These are phyloP conservation scores for Phymanthus crucifer DNA, from an alignment of 92 coral and sea anemone genomes.

Conservation along the genomic window DNA sequence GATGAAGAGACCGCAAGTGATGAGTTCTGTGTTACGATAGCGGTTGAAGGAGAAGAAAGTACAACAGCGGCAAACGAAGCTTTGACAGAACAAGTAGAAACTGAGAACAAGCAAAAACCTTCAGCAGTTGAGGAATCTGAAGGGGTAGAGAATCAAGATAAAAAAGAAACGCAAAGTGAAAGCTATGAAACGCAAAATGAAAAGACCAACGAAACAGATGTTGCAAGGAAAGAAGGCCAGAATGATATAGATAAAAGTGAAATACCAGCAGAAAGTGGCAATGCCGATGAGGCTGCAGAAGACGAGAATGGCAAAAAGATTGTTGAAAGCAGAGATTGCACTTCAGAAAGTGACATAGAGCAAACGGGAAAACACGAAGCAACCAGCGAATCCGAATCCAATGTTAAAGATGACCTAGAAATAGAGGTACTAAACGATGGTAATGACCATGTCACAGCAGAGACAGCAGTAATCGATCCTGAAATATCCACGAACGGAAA, in stretches of 20 bases:
- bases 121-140: neutral
- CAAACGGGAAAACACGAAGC: too few species aligned
- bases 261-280: neutral
- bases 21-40: neutral
- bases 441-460: too few species aligned
- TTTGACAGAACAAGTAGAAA: neutral
- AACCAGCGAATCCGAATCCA: too few species aligned
- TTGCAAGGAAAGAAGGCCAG: neutral
- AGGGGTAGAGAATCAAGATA: neutral
- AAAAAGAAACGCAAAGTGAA: neutral
- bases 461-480: too few species aligned
- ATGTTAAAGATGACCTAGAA: too few species aligned
- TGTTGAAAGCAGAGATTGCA: too few species aligned
- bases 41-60: neutral
- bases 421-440: too few species aligned
- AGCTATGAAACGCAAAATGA: conserved; percentile 1
- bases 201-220: neutral
- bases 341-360: too few species aligned
- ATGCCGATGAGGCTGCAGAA: too few species aligned
- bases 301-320: too few species aligned
- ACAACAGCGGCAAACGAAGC: neutral
- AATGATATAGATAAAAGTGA: neutral
- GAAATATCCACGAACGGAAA: too few species aligned
- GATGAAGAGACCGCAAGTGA: neutral
- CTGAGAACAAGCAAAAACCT: neutral